phyloP scores from a whole-genome alignment of 1,140 invertebrate genomes.

The Chymomyza costata region DNA sequence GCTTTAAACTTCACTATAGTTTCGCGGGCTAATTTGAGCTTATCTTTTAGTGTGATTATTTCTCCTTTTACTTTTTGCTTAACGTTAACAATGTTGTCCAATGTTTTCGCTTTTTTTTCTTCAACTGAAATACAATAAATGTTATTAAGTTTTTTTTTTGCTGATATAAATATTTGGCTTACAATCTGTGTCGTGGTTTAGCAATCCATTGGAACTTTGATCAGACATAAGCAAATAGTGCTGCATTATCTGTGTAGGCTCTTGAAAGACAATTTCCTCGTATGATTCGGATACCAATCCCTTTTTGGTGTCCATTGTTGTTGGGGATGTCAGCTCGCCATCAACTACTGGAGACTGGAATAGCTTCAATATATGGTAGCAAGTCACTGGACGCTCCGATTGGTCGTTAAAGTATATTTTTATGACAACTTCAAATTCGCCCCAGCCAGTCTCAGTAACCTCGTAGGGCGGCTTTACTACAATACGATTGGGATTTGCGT shows the following conservation, averaged over 20 bases:
- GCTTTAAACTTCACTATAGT: conserved; percentile 92
- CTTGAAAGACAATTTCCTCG: conserved; percentile 98
- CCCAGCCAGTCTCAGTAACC: conserved; percentile 99
- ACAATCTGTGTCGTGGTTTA: conserved; percentile 93
- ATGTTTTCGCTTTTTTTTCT: conserved; percentile 89
- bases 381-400: conserved; percentile 95
- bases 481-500: conserved; percentile 94
- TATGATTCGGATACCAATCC: conserved; percentile 95
- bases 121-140: conserved; percentile 84
- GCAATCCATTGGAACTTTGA: conserved; percentile 48
- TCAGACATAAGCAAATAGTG: conserved; percentile 87
- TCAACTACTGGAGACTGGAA: conserved; percentile 86
- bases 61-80: conserved; percentile 90
- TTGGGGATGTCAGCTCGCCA: conserved; percentile 76
- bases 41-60: conserved; percentile 91
- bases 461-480: conserved; percentile 97
- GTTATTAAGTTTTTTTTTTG: conserved; percentile 1
- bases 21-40: conserved; percentile 91
- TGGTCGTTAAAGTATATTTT: conserved; percentile 99
- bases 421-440: conserved; percentile 99
- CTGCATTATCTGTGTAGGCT: conserved; percentile 95
- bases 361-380: conserved; percentile 96
- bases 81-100: conserved; percentile 86
- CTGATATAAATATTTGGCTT: too few relatives aligned
- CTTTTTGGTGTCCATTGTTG: conserved; percentile 85